Conservation (phyloP, 2,797 vertebrate species). For the Microctenopoma steveboyesi region DNA sequence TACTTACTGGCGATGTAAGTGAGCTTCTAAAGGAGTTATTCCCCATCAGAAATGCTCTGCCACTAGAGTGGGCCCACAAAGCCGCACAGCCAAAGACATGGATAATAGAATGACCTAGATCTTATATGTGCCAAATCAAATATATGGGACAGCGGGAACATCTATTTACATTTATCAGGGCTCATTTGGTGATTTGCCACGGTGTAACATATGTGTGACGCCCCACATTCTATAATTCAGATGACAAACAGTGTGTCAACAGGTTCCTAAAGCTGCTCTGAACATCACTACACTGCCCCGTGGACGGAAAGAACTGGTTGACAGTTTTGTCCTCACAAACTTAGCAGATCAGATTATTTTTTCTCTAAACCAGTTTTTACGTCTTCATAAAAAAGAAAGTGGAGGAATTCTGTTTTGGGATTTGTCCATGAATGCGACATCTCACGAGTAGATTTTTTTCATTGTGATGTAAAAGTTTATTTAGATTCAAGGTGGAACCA, state of each 20-base stretch:
- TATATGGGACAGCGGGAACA: slow-evolving; percentile 27
- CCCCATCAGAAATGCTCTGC: not conserved
- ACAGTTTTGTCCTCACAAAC: not conserved
- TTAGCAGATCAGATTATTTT: too few relatives aligned
- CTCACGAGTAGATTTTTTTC: too few relatives aligned
- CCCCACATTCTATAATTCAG: not conserved
- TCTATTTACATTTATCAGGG: slow-evolving; percentile 12
- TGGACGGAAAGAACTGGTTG: not conserved
- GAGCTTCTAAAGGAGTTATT: not conserved
- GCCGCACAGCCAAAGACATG: slow-evolving; percentile 3
- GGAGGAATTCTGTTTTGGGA: not conserved
- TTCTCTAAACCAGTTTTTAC: too few relatives aligned
- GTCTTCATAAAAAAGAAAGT: not conserved
- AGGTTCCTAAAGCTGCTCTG: not conserved
- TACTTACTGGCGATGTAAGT: slow-evolving; percentile 1
- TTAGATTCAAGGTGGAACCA: too few relatives aligned
- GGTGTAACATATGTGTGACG: not conserved
- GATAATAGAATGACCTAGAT: slow-evolving; percentile 31
- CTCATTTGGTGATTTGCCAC: slow-evolving; percentile 11
- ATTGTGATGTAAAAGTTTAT: too few relatives aligned
- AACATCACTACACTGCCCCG: not conserved
- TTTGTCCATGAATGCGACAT: too few relatives aligned
- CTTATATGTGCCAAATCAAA: slow-evolving; percentile 19
- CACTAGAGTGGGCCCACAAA: not conserved
- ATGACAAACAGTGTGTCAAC: not conserved